Evolutionary conservation across 1,140 invertebrate genomes (phyloP), one percentile per base, ranked within the genome.

Genomic region (Calliopsis andreniformis): DNA sequence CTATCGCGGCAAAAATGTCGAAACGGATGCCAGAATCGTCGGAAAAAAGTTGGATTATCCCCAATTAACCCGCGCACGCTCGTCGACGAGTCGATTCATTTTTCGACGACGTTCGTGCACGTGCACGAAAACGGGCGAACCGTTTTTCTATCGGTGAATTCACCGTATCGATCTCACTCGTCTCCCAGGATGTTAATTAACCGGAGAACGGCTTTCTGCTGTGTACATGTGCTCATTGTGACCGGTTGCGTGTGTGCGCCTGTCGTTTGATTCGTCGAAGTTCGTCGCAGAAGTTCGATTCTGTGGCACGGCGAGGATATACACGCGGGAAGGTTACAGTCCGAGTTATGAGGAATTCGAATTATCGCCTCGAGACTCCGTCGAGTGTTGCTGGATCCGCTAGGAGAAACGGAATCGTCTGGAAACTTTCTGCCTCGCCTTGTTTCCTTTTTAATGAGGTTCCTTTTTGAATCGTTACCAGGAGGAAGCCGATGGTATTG

Each of bases 31-130:
- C 25, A 66, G 28, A 20, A 25, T 47, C 7, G 45, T n/a, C n/a
- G 14, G 4, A 42, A 28, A 56, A 16, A 45, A 43, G 66, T 25
- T 30, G 66, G 66, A 68, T 68, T 68, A 68, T 68, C 66, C 51
- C 35, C 66, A 68, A 68, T 68, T 68, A 68, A 55, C 66, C 66
- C 51, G 51, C 43, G 56, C 56, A 30, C 51, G 66, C 12, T 32
- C 14, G 51, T 39, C 16, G 14, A 35, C 16, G 30, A 30, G 55
- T 30, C 18, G 53, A 55, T 51, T 67, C 51, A 28, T 67, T 67
- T 55, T 67, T 55, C 42, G 30, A 51, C 43, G 47, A 51, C 47
- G 47, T 12, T 14, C 45, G n/a, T 14, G 45, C 45, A 28, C 45
- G 18, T 18, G 45, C 43, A 45, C 62, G 30, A 42, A n/a, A 30